These are phyloP conservation scores for Agelas oroides DNA, from an alignment of 37 sponge, comb jelly and placozoan genomes.

Conservation along the genomic window DNA sequence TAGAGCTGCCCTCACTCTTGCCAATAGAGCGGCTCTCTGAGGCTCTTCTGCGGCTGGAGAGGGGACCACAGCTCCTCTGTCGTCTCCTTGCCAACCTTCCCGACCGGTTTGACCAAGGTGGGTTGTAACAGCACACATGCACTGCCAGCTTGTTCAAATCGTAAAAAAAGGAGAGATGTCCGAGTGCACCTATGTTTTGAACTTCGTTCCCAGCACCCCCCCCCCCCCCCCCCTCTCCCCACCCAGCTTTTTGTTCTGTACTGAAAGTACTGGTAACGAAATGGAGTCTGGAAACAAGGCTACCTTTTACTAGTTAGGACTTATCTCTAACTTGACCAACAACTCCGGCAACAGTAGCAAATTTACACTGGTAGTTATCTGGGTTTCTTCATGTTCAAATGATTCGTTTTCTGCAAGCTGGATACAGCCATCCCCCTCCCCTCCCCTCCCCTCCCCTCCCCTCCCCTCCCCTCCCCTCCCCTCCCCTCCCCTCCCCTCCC, in stretches of 20 bases:
- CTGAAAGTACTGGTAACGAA: too few species aligned
- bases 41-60: slow-evolving; percentile 60
- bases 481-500: neutral
- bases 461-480: neutral
- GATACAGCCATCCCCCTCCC: neutral
- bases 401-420: too few species aligned
- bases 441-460: neutral
- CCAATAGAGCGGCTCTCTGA: slow-evolving; percentile 53
- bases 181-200: neutral
- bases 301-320: too few species aligned
- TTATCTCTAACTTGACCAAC: too few species aligned
- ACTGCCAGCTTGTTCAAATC: neutral
- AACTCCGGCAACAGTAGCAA: too few species aligned
- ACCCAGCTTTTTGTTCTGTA: too few species aligned
- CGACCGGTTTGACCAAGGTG: slow-evolving; percentile 71
- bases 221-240: neutral
- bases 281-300: too few species aligned
- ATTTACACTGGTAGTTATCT: neutral
- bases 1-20: slow-evolving; percentile 67
- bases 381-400: neutral
- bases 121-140: neutral
- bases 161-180: too few species aligned
- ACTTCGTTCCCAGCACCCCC: neutral
- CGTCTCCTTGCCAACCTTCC: slow-evolving; percentile 77
- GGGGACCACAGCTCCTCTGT: slow-evolving; percentile 62